Conservation (phyloP, 2,113 vertebrate species). For the Psammodynastes pulverulentus region DNA sequence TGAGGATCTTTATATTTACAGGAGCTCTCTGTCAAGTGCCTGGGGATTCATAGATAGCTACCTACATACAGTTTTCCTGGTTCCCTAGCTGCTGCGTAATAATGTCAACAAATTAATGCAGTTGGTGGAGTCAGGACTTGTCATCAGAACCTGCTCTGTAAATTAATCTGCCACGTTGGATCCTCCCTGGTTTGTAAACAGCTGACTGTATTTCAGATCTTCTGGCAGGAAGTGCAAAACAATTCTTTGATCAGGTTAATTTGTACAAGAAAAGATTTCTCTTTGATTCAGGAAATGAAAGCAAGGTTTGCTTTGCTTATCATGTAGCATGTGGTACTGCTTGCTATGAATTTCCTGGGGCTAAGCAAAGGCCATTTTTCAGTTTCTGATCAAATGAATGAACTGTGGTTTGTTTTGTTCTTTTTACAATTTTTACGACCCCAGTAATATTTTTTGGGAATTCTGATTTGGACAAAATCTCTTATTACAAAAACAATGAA, state of each 20-base stretch:
- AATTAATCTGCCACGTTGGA: constrained; percentile 29
- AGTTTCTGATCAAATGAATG: not conserved
- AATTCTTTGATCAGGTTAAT: not conserved
- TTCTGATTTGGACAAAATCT: not conserved
- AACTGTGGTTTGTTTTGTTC: not conserved
- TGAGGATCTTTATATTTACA: not conserved
- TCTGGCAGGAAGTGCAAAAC: not conserved
- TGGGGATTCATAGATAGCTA: not conserved
- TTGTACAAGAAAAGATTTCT: not conserved
- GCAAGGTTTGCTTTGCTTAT: not conserved
- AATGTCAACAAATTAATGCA: not conserved
- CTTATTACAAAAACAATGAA: not conserved
- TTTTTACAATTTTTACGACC: not conserved
- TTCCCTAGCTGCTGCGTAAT: not conserved
- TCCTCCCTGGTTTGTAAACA: not conserved
- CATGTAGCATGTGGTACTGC: not conserved
- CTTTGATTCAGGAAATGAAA: not conserved
- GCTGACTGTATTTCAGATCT: not conserved
- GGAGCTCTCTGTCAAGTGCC: not conserved
- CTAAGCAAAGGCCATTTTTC: not conserved
- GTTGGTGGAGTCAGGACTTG: not conserved
- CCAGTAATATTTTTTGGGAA: not conserved
- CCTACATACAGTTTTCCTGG: not conserved
- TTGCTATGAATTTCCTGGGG: not conserved
- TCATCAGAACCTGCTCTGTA: not conserved